Evolutionary conservation across 2,888 invertebrate genomes (phyloP).

Genomic region (Siphlonurus alternatus): DNA sequence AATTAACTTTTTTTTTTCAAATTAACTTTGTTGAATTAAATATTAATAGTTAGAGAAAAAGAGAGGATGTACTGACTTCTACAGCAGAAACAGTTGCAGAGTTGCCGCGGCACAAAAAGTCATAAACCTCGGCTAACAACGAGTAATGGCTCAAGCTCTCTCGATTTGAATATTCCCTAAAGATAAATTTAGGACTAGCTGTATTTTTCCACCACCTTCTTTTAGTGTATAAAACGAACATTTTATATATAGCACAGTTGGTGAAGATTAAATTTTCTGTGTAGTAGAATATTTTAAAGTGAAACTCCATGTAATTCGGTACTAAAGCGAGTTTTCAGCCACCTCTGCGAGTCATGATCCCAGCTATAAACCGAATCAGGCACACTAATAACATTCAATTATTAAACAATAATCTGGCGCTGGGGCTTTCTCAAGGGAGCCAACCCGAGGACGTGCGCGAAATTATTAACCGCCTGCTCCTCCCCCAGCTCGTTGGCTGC

Average conservation of each 20-base stretch:
- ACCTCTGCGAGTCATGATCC: conserved; percentile 8
- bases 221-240: too few relatives aligned
- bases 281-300: conserved; percentile 9
- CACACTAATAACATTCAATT: conserved; percentile 10
- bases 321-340: conserved; percentile 4
- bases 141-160: not conserved
- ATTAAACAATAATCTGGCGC: conserved; percentile 10
- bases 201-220: not conserved
- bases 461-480: conserved; percentile 2
- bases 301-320: conserved; percentile 1
- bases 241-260: not conserved
- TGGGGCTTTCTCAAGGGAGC: not conserved
- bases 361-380: conserved; percentile 7
- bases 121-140: not conserved
- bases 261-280: conserved; percentile 9
- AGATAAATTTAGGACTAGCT: conserved; percentile 7
- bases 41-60: not conserved
- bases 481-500: not conserved
- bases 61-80: too few relatives aligned
- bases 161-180: conserved; percentile 6
- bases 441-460: not conserved
- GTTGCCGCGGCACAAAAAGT: too few relatives aligned
- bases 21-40: not conserved
- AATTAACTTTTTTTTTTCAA: not conserved
- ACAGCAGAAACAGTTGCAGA: not conserved